Percentiles rank a stretch among this genome's conserved stretches.
These are phyloP conservation scores for Amazona vittata DNA, from an alignment of 2,113 vertebrate genomes.

Conservation along the genomic window DNA sequence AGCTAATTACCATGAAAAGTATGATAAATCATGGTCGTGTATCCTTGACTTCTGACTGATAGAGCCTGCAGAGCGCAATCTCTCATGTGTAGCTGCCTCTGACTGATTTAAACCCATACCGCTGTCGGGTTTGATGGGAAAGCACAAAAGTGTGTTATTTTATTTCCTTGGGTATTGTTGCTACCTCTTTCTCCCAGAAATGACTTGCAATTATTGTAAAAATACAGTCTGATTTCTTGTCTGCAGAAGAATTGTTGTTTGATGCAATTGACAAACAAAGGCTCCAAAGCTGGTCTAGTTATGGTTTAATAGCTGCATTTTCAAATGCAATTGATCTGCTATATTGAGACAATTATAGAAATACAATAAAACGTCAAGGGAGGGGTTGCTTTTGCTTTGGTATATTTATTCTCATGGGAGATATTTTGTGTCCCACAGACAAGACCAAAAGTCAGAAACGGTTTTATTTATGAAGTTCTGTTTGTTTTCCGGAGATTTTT, in stretches of 20 bases:
- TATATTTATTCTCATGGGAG: neutral
- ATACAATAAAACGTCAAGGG: constrained; percentile 61
- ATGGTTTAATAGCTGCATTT: constrained; percentile 73
- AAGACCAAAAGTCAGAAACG: neutral
- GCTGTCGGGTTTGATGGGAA: constrained; percentile 22
- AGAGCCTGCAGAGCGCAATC: constrained; percentile 63
- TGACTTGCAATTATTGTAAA: constrained; percentile 67
- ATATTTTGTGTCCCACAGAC: neutral
- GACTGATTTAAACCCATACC: constrained; percentile 64
- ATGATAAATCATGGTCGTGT: constrained; percentile 72
- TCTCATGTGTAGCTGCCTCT: constrained; percentile 54
- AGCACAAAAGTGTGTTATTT: constrained; percentile 52
- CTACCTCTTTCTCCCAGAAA: constrained; percentile 67
- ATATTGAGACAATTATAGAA: constrained; percentile 70
- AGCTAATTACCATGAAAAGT: constrained; percentile 77
- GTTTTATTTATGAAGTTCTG: neutral
- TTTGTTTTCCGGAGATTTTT: neutral
- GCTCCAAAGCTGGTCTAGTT: constrained; percentile 62
- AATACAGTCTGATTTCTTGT: constrained; percentile 61
- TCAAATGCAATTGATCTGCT: constrained; percentile 71
- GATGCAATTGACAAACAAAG: constrained; percentile 60
- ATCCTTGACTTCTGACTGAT: constrained; percentile 74
- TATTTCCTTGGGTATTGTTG: constrained; percentile 52
- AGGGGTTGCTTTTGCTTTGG: neutral
- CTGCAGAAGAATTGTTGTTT: constrained; percentile 59